These are phyloP conservation scores for Amphiprion percula DNA, from an alignment of 2,113 vertebrate species.

Conservation along the genomic window DNA sequence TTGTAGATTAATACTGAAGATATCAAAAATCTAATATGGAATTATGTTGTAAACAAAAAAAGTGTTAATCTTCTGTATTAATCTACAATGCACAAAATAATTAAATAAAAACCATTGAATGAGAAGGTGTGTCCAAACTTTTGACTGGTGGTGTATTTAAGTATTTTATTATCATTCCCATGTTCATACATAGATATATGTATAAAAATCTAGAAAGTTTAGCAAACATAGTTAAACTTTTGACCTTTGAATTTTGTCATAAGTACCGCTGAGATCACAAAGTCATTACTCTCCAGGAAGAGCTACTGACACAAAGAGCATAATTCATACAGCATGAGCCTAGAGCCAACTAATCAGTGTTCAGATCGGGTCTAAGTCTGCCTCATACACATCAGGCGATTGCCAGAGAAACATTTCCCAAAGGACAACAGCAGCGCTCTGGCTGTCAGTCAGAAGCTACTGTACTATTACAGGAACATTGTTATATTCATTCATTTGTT, in stretches of 20 bases:
- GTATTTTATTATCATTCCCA: not conserved
- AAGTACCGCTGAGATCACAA: conserved; percentile 22
- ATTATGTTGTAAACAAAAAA: too few relatives aligned
- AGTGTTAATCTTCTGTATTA: too few relatives aligned
- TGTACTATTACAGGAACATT: conserved; percentile 30
- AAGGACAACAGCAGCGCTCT: conserved; percentile 41
- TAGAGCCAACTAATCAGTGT: conserved; percentile 74
- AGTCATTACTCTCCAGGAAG: conserved; percentile 50
- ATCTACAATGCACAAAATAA: too few relatives aligned
- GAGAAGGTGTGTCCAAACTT: too few relatives aligned
- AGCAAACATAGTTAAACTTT: conserved; percentile 37
- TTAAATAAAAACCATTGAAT: too few relatives aligned
- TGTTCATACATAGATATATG: not conserved
- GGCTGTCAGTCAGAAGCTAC: conserved; percentile 64
- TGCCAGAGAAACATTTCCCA: conserved; percentile 68
- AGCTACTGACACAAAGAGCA: conserved; percentile 74
- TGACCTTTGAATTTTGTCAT: conserved; percentile 74
- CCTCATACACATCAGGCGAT: conserved; percentile 49
- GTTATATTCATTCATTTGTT: conserved; percentile 48
- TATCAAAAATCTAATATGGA: too few relatives aligned
- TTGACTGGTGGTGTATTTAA: too few relatives aligned
- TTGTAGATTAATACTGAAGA: too few relatives aligned
- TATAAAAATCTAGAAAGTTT: conserved; percentile 5
- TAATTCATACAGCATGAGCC: conserved; percentile 75
- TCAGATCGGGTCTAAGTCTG: conserved; percentile 64